Conservation (phyloP, 2,113 vertebrate species). For the Sylvietta virens region DNA sequence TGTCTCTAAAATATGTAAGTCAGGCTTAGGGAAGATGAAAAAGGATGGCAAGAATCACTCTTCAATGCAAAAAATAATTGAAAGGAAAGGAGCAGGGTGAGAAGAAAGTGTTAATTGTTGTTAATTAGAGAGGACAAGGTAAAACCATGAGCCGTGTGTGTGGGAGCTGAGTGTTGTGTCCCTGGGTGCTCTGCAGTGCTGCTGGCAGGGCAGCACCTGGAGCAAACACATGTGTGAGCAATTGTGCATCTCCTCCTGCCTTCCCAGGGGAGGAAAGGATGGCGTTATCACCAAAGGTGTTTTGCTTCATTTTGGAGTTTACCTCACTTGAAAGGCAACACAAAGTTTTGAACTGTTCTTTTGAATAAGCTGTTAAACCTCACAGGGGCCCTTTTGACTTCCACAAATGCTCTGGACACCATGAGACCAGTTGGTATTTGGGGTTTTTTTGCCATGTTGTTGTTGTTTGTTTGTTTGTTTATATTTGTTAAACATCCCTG, state of each 20-base stretch:
- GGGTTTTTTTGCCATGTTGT: accelerated
- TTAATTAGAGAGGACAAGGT: not conserved
- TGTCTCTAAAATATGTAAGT: not conserved
- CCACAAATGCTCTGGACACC: not conserved
- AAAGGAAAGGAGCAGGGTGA: not conserved
- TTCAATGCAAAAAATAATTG: not conserved
- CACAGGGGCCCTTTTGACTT: not conserved
- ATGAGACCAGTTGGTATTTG: not conserved
- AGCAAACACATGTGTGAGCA: not conserved
- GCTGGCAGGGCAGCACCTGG: not conserved
- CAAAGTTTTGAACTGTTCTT: not conserved
- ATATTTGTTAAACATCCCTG: not conserved
- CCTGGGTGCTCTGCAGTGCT: not conserved
- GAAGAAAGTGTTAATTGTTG: not conserved
- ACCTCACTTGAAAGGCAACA: not conserved
- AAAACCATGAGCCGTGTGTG: not conserved
- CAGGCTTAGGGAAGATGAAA: not conserved
- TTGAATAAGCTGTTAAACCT: not conserved
- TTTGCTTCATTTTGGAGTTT: not conserved
- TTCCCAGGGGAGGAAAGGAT: not conserved
- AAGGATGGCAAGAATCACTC: not conserved
- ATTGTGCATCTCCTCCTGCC: not conserved
- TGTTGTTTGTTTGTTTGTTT: not conserved
- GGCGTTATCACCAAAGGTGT: no score
- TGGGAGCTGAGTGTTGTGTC: not conserved